Conservation (phyloP, 2,113 vertebrate species). For the Orthonyx spaldingii region DNA sequence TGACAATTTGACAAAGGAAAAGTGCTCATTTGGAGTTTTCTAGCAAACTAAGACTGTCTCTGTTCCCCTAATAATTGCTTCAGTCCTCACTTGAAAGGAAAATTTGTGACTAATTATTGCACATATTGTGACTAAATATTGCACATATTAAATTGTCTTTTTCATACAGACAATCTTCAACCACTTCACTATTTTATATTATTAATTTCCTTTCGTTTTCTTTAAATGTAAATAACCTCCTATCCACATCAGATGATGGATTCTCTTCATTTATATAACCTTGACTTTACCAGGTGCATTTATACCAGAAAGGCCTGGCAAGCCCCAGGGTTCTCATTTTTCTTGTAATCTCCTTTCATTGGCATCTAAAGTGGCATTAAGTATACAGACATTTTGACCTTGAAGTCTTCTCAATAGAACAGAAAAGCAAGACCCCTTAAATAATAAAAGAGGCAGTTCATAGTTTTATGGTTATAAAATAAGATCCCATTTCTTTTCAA, state of each 20-base stretch:
- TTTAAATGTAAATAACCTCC: neutral
- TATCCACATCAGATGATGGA: neutral
- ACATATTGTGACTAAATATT: neutral
- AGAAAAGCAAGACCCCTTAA: conserved; percentile 21
- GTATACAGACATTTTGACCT: conserved; percentile 38
- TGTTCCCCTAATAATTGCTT: neutral
- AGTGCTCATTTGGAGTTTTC: neutral
- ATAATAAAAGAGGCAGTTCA: conserved; percentile 23
- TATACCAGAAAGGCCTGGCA: conserved; percentile 26
- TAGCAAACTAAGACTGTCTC: neutral
- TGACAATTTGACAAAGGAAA: neutral
- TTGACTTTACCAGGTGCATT: conserved; percentile 11
- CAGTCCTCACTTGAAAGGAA: neutral
- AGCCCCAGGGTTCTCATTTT: conserved; percentile 44
- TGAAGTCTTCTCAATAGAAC: neutral
- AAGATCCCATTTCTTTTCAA: conserved; percentile 12
- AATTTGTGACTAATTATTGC: neutral
- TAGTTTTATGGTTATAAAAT: conserved; percentile 29
- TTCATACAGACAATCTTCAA: neutral
- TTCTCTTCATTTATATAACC: conserved; percentile 29
- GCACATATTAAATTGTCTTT: neutral
- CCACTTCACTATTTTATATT: neutral
- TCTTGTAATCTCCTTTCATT: conserved; percentile 50
- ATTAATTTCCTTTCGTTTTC: neutral
- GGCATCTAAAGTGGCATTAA: conserved; percentile 31